Conservation (phyloP, 2,888 invertebrate species). For the Caenorhabditis sp. region DNA sequence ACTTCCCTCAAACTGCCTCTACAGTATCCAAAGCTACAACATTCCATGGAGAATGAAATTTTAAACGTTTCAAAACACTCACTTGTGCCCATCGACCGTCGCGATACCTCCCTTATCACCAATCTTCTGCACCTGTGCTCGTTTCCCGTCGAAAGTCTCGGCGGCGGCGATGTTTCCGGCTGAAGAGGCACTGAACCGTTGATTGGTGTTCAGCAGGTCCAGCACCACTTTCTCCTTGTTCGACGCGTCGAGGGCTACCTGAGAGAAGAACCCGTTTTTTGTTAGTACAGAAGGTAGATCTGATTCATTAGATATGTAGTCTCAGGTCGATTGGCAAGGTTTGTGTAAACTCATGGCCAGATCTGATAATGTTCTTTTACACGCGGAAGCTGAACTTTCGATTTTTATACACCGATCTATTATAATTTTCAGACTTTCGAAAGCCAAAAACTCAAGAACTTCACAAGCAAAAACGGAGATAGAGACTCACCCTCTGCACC, state of each 20-base stretch:
- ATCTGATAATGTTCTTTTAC: background rate
- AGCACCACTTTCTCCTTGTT: conserved; percentile 81
- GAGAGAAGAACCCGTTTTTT: conserved; percentile 28
- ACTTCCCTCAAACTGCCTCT: no score
- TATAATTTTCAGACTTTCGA: background rate
- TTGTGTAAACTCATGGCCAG: no score
- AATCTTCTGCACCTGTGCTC: conserved; percentile 82
- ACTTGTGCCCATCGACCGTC: conserved; percentile 82
- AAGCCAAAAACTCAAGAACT: no score
- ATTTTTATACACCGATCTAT: no score
- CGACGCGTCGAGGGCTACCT: conserved; percentile 81
- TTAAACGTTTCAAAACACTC: conserved; percentile 29
- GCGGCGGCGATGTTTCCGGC: conserved; percentile 82
- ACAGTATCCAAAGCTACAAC: no score
- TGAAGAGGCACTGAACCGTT: conserved; percentile 70
- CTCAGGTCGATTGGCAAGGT: background rate
- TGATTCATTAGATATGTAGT: conserved; percentile 6
- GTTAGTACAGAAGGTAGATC: background rate
- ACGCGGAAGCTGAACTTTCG: background rate
- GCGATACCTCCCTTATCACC: conserved; percentile 83
- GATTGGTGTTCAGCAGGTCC: conserved; percentile 77
- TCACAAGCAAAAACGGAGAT: no score
- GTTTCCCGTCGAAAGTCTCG: conserved; percentile 80
- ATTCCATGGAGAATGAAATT: no score
- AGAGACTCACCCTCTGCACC: conserved; percentile 75